Evolutionary conservation across 1,140 invertebrate species (phyloP).

Genomic region (Eulimnadia texana): DNA sequence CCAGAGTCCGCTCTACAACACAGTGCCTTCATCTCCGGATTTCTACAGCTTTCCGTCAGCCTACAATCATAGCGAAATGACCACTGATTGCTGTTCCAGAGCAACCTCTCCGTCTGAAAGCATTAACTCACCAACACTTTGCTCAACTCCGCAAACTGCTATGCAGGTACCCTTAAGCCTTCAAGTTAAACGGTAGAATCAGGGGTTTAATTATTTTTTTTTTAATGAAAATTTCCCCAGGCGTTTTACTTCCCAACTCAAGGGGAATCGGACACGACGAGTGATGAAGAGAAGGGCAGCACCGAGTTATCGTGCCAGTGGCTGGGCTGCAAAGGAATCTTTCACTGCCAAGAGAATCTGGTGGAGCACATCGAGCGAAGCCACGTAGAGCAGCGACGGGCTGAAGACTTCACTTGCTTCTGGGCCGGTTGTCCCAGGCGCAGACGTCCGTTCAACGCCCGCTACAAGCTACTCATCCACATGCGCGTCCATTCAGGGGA

Average conservation of each 20-base stretch:
- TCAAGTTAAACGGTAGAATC: no score
- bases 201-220: no score
- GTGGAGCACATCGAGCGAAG: slow-evolving; percentile 80
- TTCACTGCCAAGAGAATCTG: slow-evolving; percentile 58
- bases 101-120: not conserved
- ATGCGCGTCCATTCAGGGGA: slow-evolving; percentile 92
- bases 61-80: not conserved
- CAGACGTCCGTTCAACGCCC: slow-evolving; percentile 79
- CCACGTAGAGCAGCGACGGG: slow-evolving; percentile 73
- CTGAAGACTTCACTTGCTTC: slow-evolving; percentile 77
- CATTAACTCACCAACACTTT: not conserved
- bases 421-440: slow-evolving; percentile 77
- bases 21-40: not conserved
- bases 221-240: not conserved
- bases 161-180: not conserved
- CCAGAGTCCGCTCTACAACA: not conserved
- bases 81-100: not conserved
- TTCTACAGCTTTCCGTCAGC: not conserved
- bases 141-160: not conserved
- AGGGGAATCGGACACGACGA: not conserved
- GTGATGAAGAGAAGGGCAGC: not conserved
- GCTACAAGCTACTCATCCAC: slow-evolving; percentile 91
- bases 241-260: not conserved
- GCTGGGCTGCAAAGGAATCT: slow-evolving; percentile 66
- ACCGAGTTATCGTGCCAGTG: slow-evolving; percentile 46